These are phyloP conservation scores for Anoplopoma fimbria DNA, from an alignment of 2,113 vertebrate species.

Conservation along the genomic window DNA sequence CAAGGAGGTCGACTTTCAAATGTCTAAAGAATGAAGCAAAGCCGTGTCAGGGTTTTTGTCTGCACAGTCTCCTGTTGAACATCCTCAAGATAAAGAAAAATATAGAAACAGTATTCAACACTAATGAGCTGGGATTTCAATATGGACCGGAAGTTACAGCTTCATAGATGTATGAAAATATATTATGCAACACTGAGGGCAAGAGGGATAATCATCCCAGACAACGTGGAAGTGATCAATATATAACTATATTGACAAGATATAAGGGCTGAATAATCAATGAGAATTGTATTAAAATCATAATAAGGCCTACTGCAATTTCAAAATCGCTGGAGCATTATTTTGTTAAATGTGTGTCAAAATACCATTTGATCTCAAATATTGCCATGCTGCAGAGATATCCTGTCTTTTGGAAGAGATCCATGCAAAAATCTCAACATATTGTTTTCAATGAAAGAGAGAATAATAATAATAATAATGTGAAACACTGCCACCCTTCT, in stretches of 20 bases:
- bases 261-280: neutral
- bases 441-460: too few species aligned
- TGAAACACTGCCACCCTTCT: neutral
- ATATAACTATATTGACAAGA: neutral
- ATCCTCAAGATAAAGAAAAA: neutral
- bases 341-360: too few species aligned
- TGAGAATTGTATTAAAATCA: neutral
- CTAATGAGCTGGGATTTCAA: neutral
- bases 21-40: neutral
- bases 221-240: neutral
- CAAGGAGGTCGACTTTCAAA: conserved; percentile 31
- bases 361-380: too few species aligned
- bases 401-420: too few species aligned
- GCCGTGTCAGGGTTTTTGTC: neutral
- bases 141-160: neutral
- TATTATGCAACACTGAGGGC: too few species aligned
- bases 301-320: too few species aligned
- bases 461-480: too few species aligned
- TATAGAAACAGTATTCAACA: neutral
- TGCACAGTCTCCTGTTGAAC: neutral
- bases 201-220: too few species aligned
- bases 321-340: too few species aligned
- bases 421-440: too few species aligned
- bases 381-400: too few species aligned
- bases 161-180: neutral